Conservation (phyloP, 2,888 invertebrate species). For the Antheraea assamensis region DNA sequence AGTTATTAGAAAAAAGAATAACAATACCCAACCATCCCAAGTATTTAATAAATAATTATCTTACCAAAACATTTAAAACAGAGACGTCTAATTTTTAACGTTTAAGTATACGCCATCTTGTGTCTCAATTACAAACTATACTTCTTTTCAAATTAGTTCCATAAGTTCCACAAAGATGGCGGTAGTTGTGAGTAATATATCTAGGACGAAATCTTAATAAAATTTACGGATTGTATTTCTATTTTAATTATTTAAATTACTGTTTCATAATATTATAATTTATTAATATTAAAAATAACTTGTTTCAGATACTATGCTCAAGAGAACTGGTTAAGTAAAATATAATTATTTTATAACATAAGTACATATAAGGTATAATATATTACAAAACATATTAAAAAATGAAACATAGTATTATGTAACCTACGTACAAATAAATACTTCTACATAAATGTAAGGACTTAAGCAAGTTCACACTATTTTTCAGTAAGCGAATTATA, state of each 20-base stretch:
- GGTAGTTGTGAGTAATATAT: slow-evolving; percentile 29
- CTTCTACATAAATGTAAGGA: no score
- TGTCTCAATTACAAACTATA: slow-evolving; percentile 18
- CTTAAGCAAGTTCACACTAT: neutral
- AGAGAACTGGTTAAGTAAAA: slow-evolving; percentile 76
- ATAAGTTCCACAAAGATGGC: slow-evolving; percentile 52
- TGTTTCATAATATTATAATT: slow-evolving; percentile 24
- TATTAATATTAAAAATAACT: slow-evolving; percentile 62
- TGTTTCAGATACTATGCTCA: slow-evolving; percentile 81
- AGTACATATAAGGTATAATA: neutral
- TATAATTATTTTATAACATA: slow-evolving; percentile 31
- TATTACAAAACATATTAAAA: neutral
- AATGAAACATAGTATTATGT: neutral
- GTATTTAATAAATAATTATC: neutral
- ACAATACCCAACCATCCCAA: neutral
- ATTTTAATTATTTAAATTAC: neutral
- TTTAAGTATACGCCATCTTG: slow-evolving; percentile 36
- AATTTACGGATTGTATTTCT: neutral
- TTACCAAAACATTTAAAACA: neutral
- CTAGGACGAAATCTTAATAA: neutral
- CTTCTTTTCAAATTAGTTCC: neutral
- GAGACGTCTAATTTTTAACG: neutral
- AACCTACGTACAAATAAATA: neutral
- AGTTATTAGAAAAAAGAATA: neutral
- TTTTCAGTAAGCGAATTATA: neutral